A percentile compares a stretch with the other conserved stretches of the same genome.
phyloP scores from a whole-genome alignment of 1,140 invertebrate species.

The Pogonus chalceus region DNA sequence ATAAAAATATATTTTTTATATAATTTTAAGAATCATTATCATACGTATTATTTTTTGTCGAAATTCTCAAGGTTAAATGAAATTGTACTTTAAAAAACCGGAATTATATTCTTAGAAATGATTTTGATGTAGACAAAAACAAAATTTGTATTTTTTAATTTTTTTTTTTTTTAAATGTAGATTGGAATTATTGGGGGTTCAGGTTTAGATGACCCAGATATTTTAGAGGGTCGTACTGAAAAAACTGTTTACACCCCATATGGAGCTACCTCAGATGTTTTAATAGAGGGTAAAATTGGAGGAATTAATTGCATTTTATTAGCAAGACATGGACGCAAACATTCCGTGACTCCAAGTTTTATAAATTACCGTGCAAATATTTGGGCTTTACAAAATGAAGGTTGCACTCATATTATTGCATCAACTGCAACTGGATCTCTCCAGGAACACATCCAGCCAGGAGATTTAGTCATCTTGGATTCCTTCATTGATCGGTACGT shows the following conservation, averaged over 20 bases:
- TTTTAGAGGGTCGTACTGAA: constrained; percentile 60
- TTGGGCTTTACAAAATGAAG: constrained; percentile 77
- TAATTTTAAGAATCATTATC: too few species aligned
- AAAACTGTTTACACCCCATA: constrained; percentile 65
- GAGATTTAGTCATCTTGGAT: constrained; percentile 82
- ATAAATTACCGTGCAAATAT: constrained; percentile 87
- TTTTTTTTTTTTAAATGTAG: too few species aligned
- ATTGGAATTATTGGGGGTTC: constrained; percentile 94
- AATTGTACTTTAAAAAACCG: too few species aligned
- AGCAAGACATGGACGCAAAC: constrained; percentile 81
- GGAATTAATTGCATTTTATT: constrained; percentile 72
- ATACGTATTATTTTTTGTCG: too few species aligned
- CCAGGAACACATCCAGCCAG: constrained; percentile 74
- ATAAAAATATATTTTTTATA: too few species aligned
- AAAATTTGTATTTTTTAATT: too few species aligned
- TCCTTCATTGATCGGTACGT: constrained; percentile 87
- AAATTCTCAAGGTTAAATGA: too few species aligned
- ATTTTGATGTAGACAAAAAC: too few species aligned
- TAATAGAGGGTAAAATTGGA: constrained; percentile 67
- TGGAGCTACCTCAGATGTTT: constrained; percentile 72
- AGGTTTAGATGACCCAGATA: constrained; percentile 77
- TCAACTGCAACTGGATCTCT: constrained; percentile 90
- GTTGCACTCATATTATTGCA: constrained; percentile 87
- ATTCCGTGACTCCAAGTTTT: constrained; percentile 60
- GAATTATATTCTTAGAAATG: too few species aligned